phyloP scores from a whole-genome alignment of 2,888 invertebrate genomes.

The Spisula solida region DNA sequence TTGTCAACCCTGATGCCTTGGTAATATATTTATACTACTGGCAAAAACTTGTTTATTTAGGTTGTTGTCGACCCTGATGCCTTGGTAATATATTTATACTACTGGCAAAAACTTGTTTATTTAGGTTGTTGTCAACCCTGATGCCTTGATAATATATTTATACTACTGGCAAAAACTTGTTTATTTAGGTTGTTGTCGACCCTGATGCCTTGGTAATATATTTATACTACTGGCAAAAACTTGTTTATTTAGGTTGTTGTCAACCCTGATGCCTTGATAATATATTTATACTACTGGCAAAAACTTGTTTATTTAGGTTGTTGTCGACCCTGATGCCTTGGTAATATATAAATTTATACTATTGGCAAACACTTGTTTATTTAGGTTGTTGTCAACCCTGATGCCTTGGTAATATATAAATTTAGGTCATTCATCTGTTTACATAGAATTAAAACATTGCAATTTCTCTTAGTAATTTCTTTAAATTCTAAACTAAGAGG shows the following conservation, averaged over 20 bases:
- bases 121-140: slow-evolving; percentile 70
- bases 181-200: slow-evolving; percentile 66
- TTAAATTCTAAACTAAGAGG: too few species aligned
- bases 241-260: slow-evolving; percentile 32
- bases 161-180: too few species aligned
- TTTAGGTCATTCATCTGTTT: too few species aligned
- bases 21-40: slow-evolving; percentile 45
- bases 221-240: neutral
- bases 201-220: slow-evolving; percentile 70
- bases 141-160: slow-evolving; percentile 67
- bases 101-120: too few species aligned
- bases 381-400: too few species aligned
- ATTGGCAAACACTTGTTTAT: too few species aligned
- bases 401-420: too few species aligned
- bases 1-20: slow-evolving; percentile 74
- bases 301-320: too few species aligned
- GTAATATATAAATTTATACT: slow-evolving; percentile 55
- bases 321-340: slow-evolving; percentile 74
- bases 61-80: too few species aligned
- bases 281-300: slow-evolving; percentile 1
- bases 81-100: neutral
- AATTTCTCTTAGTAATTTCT: too few species aligned
- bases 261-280: slow-evolving; percentile 74
- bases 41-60: too few species aligned
- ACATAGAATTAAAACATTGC: too few species aligned